phyloP scores from a whole-genome alignment of 1,140 invertebrate genomes.

The Hycleus cichorii region DNA sequence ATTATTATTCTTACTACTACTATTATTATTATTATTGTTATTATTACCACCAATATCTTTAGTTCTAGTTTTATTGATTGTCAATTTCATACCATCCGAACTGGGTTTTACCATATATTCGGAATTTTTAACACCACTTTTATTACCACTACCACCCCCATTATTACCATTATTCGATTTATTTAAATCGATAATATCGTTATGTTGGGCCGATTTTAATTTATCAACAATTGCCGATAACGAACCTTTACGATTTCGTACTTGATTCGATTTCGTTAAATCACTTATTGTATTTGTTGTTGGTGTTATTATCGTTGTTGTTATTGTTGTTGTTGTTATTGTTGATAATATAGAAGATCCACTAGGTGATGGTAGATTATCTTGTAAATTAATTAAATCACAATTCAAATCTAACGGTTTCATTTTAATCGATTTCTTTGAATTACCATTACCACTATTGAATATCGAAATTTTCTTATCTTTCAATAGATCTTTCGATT shows the following conservation, averaged over 20 bases:
- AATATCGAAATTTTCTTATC: slow-evolving; percentile 46
- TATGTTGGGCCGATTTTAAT: slow-evolving; percentile 67
- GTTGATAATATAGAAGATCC: slow-evolving; percentile 19
- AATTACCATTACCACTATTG: slow-evolving; percentile 35
- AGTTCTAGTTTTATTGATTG: slow-evolving; percentile 76
- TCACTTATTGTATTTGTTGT: neutral
- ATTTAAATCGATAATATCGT: slow-evolving; percentile 40
- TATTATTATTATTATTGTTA: slow-evolving; percentile 25
- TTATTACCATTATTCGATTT: neutral
- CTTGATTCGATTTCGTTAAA: slow-evolving; percentile 45
- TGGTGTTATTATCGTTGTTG: too few relatives aligned
- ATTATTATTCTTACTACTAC: slow-evolving; percentile 9
- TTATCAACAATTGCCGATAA: slow-evolving; percentile 82
- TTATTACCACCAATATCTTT: slow-evolving; percentile 45
- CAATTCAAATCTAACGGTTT: slow-evolving; percentile 58
- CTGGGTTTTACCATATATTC: slow-evolving; percentile 83
- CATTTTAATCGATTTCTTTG: slow-evolving; percentile 52
- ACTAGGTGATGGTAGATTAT: slow-evolving; percentile 47
- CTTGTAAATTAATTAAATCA: slow-evolving; percentile 13
- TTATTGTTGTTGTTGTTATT: slow-evolving; percentile 39
- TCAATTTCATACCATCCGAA: slow-evolving; percentile 80
- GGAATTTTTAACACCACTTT: slow-evolving; percentile 58
- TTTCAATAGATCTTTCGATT: slow-evolving; percentile 51
- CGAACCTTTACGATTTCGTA: slow-evolving; percentile 65
- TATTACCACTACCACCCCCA: slow-evolving; percentile 27